phyloP scores from a whole-genome alignment of 2,888 invertebrate species.

The Melipona bicolor region DNA sequence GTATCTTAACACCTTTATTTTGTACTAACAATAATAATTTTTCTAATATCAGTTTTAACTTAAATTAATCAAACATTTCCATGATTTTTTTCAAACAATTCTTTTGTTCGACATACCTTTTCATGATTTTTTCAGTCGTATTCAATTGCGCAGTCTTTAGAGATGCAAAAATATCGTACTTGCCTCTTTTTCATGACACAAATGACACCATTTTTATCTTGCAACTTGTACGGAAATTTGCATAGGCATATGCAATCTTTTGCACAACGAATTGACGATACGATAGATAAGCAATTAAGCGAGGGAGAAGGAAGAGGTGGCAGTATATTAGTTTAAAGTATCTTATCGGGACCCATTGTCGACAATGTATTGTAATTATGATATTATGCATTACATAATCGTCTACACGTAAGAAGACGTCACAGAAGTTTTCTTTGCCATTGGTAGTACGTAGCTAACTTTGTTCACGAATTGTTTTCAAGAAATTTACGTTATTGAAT shows the following conservation, averaged over 20 bases:
- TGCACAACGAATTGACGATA: background rate
- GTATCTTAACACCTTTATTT: background rate
- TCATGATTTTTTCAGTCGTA: too few relatives aligned
- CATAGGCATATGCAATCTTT: background rate
- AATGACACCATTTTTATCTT: background rate
- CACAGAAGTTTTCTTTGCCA: too few relatives aligned
- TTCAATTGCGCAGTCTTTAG: background rate
- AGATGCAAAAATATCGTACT: background rate
- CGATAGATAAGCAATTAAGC: slow-evolving; percentile 23
- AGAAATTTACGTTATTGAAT: background rate
- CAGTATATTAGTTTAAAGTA: slow-evolving; percentile 34
- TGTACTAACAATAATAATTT: too few relatives aligned
- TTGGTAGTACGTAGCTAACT: background rate
- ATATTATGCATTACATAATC: slow-evolving; percentile 24
- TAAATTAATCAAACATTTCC: background rate
- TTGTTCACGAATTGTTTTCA: background rate
- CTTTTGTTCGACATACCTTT: background rate
- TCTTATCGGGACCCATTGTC: slow-evolving; percentile 34
- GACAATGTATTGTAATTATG: slow-evolving; percentile 33
- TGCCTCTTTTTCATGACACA: background rate
- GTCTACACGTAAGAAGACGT: background rate
- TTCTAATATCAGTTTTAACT: too few relatives aligned
- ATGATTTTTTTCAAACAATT: background rate
- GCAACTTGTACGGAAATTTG: slow-evolving; percentile 8
- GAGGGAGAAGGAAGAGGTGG: background rate